A percentile compares a stretch with the other conserved stretches of the same genome.
Conservation (phyloP, 1,140 invertebrate species). For the Thalassaphorura encarpata region DNA sequence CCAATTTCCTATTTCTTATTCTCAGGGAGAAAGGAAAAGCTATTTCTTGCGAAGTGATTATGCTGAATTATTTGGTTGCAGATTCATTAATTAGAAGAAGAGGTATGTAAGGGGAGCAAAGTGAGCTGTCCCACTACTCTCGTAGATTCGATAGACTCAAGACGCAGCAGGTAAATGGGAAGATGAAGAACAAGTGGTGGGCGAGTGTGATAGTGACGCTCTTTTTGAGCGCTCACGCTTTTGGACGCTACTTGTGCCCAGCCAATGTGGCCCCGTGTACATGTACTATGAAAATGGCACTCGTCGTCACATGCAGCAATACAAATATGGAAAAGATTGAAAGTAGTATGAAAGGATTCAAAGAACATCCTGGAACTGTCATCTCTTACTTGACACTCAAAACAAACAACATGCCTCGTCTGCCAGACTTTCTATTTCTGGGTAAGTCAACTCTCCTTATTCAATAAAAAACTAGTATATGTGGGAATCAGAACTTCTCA, state of each 20-base stretch:
- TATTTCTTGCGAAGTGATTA: no score
- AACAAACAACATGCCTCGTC: slow-evolving; percentile 67
- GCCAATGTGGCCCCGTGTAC: slow-evolving; percentile 48
- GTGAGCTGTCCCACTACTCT: background rate
- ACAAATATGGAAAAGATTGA: slow-evolving; percentile 61
- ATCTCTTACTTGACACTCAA: slow-evolving; percentile 76
- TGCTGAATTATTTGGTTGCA: no score
- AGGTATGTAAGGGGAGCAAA: no score
- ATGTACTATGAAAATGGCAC: slow-evolving; percentile 70
- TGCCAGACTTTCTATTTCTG: slow-evolving; percentile 73
- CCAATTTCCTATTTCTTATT: no score
- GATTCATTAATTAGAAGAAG: no score
- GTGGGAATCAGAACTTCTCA: background rate
- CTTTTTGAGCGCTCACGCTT: background rate
- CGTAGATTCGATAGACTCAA: no score
- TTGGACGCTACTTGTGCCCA: slow-evolving; percentile 21
- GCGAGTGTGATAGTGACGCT: background rate
- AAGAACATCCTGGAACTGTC: slow-evolving; percentile 53
- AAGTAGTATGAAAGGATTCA: slow-evolving; percentile 62
- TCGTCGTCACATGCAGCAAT: slow-evolving; percentile 75
- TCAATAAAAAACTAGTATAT: background rate
- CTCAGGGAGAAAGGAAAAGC: no score
- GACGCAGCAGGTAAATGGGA: no score
- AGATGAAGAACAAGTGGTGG: slow-evolving; percentile 15
- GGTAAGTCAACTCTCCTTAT: slow-evolving; percentile 13